A percentile compares a stretch with the other conserved stretches of the same genome.
These are phyloP conservation scores for Cuniculus paca DNA, from an alignment of 2,797 vertebrate species.

Conservation along the genomic window DNA sequence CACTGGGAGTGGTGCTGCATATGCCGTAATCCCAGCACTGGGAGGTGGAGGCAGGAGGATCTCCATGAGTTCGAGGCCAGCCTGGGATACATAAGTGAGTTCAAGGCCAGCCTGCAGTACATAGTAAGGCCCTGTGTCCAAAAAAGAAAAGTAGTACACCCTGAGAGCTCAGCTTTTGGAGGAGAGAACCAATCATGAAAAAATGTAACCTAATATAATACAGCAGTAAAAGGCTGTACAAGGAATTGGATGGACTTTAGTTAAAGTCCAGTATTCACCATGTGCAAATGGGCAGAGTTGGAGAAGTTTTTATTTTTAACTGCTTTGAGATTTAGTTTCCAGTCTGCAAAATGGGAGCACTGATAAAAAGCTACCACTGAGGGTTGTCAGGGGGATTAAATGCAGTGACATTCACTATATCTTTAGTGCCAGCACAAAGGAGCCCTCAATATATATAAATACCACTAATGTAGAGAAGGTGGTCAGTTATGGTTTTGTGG, in stretches of 20 bases:
- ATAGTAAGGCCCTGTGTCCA: neutral
- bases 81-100: neutral
- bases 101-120: neutral
- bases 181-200: neutral
- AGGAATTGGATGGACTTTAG: neutral
- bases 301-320: neutral
- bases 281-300: neutral
- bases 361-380: neutral
- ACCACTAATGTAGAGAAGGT: neutral
- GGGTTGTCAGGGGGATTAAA: neutral
- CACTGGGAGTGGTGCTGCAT: neutral
- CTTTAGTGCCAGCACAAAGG: neutral
- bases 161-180: neutral
- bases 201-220: neutral
- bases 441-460: neutral
- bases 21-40: neutral
- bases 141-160: neutral
- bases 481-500: neutral
- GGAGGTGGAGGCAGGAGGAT: neutral
- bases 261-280: neutral
- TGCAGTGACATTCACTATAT: neutral
- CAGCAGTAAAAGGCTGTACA: neutral
- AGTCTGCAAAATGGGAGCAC: neutral
- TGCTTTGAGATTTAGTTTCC: neutral
- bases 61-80: neutral